These are phyloP conservation scores for Spicauda simplicius DNA, from an alignment of 2,888 invertebrate species.

Conservation along the genomic window DNA sequence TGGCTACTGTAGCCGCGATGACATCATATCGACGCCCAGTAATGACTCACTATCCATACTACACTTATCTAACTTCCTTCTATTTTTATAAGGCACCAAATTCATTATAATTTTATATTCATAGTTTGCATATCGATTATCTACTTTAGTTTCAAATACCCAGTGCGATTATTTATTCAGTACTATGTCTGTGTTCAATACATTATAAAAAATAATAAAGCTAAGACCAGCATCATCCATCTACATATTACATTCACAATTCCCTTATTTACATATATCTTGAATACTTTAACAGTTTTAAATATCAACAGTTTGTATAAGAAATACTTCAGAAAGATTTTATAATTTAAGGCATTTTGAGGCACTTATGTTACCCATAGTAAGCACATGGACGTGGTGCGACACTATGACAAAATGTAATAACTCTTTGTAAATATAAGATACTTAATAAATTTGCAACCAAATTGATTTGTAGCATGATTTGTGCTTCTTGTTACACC, in stretches of 20 bases:
- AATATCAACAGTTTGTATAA: conserved; percentile 48
- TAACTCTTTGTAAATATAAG: conserved; percentile 56
- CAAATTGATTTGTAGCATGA: conserved; percentile 71
- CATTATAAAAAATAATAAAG: conserved; percentile 59
- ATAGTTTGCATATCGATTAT: conserved; percentile 16
- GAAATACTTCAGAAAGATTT: conserved; percentile 50
- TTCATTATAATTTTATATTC: conserved; percentile 33
- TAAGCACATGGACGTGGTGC: conserved; percentile 46
- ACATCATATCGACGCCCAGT: conserved; percentile 31
- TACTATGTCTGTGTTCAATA: conserved; percentile 44
- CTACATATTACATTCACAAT: conserved; percentile 50
- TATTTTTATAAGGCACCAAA: conserved; percentile 37
- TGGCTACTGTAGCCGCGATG: conserved; percentile 33
- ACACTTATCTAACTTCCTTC: conserved; percentile 35
- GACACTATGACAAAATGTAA: conserved; percentile 64
- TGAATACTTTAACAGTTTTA: conserved; percentile 46
- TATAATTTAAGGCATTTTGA: conserved; percentile 68
- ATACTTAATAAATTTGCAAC: conserved; percentile 55
- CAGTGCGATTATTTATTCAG: conserved; percentile 43
- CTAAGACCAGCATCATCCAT: conserved; percentile 67
- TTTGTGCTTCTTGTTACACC: conserved; percentile 77
- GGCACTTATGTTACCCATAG: conserved; percentile 69
- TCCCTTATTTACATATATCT: conserved; percentile 49
- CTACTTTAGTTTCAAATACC: conserved; percentile 29
- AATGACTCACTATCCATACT: conserved; percentile 39